Evolutionary conservation across 2,888 invertebrate species (phyloP).

Genomic region (Tenthredo amoena): DNA sequence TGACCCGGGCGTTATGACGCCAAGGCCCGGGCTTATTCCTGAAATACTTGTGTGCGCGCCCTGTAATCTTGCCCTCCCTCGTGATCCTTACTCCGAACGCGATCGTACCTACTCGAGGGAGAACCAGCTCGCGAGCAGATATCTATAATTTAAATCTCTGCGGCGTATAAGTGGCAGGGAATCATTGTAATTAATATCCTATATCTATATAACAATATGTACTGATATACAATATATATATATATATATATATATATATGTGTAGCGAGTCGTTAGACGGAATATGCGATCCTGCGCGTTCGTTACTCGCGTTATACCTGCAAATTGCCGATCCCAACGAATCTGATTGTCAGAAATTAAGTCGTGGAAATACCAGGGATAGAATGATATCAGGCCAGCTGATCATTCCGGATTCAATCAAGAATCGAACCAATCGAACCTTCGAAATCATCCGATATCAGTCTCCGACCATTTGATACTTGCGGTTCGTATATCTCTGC

Average conservation of each 20-base stretch:
- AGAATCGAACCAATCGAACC: not conserved
- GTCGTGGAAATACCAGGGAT: not conserved
- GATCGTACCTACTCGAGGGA: constrained; percentile 31
- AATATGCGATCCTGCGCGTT: constrained; percentile 36
- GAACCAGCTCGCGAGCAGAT: constrained; percentile 52
- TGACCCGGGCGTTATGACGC: constrained; percentile 62
- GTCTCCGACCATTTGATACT: not conserved
- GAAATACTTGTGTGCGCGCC: constrained; percentile 62
- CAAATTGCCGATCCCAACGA: constrained; percentile 18
- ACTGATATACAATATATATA: no score
- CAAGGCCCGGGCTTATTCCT: constrained; percentile 65
- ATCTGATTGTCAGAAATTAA: constrained; percentile 9
- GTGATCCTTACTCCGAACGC: not conserved
- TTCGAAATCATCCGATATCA: not conserved
- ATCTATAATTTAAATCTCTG: constrained; percentile 73
- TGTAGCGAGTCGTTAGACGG: constrained; percentile 22
- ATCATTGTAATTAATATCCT: constrained; percentile 72
- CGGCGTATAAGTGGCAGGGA: constrained; percentile 68
- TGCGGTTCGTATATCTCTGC: not conserved
- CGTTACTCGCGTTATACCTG: constrained; percentile 19
- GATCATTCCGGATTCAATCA: not conserved
- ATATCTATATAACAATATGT: constrained; percentile 55
- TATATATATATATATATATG: no score
- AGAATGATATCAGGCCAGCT: not conserved
- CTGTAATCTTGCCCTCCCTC: constrained; percentile 50